Base-by-base conservation (phyloP, 2,888 invertebrate genomes). In the Nymphalis c-album region DNA sequence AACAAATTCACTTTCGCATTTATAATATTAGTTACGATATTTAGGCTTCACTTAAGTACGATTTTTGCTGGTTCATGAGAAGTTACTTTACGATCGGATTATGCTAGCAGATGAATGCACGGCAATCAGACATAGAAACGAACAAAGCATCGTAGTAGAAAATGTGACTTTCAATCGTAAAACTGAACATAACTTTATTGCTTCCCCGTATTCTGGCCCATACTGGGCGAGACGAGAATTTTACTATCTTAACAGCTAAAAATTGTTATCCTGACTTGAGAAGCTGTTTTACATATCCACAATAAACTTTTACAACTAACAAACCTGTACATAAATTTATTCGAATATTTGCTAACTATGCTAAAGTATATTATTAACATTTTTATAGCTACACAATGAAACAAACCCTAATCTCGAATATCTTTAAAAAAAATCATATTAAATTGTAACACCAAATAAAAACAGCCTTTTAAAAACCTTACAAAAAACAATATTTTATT, bases 151-250 rank as follows among this genome's bases (percentile, higher is more conserved):
- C 83, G 88, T 87, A 85, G 82, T 83, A 83, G 87, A 87, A 90
- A 88, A 88, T 87, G 86, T 85, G 85, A 87, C 87, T 87, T 88
- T 87, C 84, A 87, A 86, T 90, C 86, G 87, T 90, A 87, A 88
- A 88, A 85, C 81, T 82, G 81, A 84, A 81, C 85, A 85, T 87
- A 85, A 88, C 82, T 87, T 90, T 86, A 89, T 81, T 78, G 82
- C 80, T 88, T 88, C 86, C 83, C 80, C 76, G 87, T 87, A 88
- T 84, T 66, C 65, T 64, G 60, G 65, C 47, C 84, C 82, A 79
- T 78, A 78, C 76, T 76, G 77, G 77, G 77, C 79, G 50, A 77
- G 78, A 79, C 74, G 77, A 73, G 78, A 78, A 81, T 83, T 83
- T 82, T 80, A 77, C 78, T 80, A 79, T 80, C 81, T 80, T 78